A percentile compares a stretch with the other conserved stretches of the same genome.
Conservation (phyloP, 2,113 vertebrate species). For the Forbesichthys agassizii region DNA sequence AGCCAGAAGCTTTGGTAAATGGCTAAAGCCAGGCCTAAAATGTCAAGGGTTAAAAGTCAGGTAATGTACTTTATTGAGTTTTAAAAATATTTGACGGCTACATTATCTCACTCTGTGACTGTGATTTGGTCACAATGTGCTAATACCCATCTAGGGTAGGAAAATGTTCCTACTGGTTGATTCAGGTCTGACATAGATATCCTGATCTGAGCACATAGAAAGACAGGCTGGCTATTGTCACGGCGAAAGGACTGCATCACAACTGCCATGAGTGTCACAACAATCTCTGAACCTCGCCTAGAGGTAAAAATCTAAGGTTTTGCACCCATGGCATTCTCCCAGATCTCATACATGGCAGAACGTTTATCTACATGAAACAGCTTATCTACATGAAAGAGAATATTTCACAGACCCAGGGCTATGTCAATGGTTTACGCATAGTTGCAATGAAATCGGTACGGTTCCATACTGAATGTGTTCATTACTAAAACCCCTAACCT, state of each 20-base stretch:
- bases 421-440: conserved; percentile 46
- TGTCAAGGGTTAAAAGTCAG: too few relatives aligned
- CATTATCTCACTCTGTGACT: too few relatives aligned
- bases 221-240: neutral
- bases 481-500: conserved; percentile 73
- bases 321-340: conserved; percentile 8
- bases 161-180: neutral
- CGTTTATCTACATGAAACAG: conserved; percentile 29
- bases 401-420: conserved; percentile 43
- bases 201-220: conserved; percentile 24
- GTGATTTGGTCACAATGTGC: too few relatives aligned
- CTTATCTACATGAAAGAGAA: conserved; percentile 63
- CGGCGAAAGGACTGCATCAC: conserved; percentile 3
- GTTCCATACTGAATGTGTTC: conserved; percentile 68
- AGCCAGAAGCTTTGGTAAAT: neutral
- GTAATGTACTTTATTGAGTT: neutral
- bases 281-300: conserved; percentile 19
- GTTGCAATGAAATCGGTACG: conserved; percentile 63
- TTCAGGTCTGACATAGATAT: neutral
- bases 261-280: conserved; percentile 4
- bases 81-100: too few relatives aligned
- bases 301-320: conserved; percentile 10
- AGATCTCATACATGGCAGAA: conserved; percentile 40
- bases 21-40: neutral
- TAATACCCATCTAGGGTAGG: neutral